Percentiles rank a stretch among this genome's conserved stretches.
Evolutionary conservation across 2,888 invertebrate species (phyloP).

Genomic region (Protonemura montana): DNA sequence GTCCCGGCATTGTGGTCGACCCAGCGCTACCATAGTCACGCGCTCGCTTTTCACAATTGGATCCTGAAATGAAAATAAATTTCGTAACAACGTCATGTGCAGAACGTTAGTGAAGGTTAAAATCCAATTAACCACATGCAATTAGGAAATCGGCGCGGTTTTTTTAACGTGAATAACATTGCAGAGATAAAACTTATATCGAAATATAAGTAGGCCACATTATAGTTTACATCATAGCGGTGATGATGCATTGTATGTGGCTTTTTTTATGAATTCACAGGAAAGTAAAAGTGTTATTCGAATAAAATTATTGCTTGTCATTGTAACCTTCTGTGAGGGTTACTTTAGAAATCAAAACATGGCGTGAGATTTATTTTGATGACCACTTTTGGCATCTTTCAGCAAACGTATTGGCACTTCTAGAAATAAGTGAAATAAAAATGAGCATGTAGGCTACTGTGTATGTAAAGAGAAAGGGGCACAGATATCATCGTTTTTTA

Average conservation of each 20-base stretch:
- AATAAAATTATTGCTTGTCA: not conserved
- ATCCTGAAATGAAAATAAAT: not conserved
- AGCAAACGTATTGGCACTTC: too few species aligned
- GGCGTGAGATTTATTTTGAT: not conserved
- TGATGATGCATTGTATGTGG: not conserved
- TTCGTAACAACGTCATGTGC: not conserved
- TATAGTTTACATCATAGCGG: not conserved
- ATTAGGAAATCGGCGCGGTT: not conserved
- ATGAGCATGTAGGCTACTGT: too few species aligned
- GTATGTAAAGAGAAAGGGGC: too few species aligned
- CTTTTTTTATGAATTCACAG: not conserved
- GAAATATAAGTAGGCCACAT: not conserved
- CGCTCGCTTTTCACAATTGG: not conserved
- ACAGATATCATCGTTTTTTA: too few species aligned
- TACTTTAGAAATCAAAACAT: not conserved
- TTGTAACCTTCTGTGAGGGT: not conserved
- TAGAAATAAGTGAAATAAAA: too few species aligned
- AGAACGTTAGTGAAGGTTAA: not conserved
- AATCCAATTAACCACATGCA: not conserved
- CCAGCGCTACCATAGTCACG: not conserved
- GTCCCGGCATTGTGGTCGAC: not conserved
- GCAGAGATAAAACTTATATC: not conserved
- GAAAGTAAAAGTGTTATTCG: not conserved
- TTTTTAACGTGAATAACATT: not conserved
- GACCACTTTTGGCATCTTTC: too few species aligned